Evolutionary conservation across 2,888 invertebrate genomes (phyloP).

Genomic region (Sinelater perroti): DNA sequence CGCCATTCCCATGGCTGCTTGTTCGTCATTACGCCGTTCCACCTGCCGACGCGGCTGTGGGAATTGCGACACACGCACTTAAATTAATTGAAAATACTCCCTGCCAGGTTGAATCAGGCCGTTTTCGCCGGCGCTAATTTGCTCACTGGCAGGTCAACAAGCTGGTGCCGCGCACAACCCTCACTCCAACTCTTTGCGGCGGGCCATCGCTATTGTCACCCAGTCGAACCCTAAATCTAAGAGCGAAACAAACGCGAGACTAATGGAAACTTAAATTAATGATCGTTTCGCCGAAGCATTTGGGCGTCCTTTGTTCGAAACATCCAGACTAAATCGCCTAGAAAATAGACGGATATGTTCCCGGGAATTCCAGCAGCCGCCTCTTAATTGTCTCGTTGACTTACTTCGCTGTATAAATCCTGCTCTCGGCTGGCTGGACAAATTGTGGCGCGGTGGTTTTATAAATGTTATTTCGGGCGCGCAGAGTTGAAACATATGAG

Average conservation of each 20-base stretch:
- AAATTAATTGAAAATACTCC: no score
- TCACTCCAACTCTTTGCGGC: no score
- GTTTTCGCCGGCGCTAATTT: no score
- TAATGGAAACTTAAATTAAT: slow-evolving; percentile 36
- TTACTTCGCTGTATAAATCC: slow-evolving; percentile 24
- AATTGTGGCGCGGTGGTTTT: no score
- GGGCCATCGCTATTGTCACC: slow-evolving; percentile 5
- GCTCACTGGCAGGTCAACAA: no score
- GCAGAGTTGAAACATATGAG: no score
- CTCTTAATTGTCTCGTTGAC: slow-evolving; percentile 30
- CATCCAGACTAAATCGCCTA: slow-evolving; percentile 32
- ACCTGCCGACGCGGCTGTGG: no score
- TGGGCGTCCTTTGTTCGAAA: slow-evolving; percentile 22
- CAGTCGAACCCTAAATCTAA: slow-evolving; percentile 9
- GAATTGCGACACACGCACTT: no score
- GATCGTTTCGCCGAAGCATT: slow-evolving; percentile 27
- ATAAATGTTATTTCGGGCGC: no score
- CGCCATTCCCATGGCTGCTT: not conserved
- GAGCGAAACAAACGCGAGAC: slow-evolving; percentile 18
- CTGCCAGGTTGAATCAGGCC: no score
- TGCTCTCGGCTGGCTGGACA: not conserved
- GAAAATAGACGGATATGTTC: slow-evolving; percentile 30
- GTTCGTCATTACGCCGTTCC: no score
- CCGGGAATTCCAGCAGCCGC: slow-evolving; percentile 21
- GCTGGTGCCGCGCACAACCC: no score